Evolutionary conservation across 2,113 vertebrate species (phyloP).

Genomic region (Condylura cristata): DNA sequence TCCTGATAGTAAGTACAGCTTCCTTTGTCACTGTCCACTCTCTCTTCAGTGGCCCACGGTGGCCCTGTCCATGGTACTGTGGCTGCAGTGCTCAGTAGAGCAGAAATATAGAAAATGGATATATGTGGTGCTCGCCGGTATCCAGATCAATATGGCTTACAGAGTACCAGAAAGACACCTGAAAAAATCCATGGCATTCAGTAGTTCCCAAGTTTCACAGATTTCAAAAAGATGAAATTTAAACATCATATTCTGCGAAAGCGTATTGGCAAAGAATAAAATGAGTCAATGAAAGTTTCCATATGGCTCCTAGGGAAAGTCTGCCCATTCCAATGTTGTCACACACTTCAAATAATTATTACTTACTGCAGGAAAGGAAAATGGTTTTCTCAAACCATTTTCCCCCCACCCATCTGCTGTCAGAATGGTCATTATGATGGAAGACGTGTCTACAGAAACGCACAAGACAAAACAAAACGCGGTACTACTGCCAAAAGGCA

Average conservation of each 20-base stretch:
- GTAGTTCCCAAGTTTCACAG: not conserved
- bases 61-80: conserved; percentile 4
- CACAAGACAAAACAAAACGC: conserved; percentile 45
- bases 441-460: conserved; percentile 71
- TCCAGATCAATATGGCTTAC: not conserved
- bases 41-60: conserved; percentile 44
- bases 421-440: conserved; percentile 80
- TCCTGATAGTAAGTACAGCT: conserved; percentile 32
- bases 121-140: not conserved
- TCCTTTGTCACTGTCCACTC: conserved; percentile 54
- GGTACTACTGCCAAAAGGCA: not conserved
- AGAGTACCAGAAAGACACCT: not conserved
- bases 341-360: conserved; percentile 79
- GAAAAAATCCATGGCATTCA: not conserved
- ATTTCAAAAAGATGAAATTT: not conserved
- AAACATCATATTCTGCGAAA: conserved; percentile 37
- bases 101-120: not conserved
- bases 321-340: conserved; percentile 66
- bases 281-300: conserved; percentile 34
- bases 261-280: not conserved
- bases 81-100: not conserved
- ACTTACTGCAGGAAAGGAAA: conserved; percentile 81
- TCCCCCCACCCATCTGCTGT: conserved; percentile 71
- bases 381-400: conserved; percentile 78
- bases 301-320: not conserved